Evolutionary conservation across 1,140 invertebrate genomes (phyloP).

Genomic region (Drosophila kohkoa): DNA sequence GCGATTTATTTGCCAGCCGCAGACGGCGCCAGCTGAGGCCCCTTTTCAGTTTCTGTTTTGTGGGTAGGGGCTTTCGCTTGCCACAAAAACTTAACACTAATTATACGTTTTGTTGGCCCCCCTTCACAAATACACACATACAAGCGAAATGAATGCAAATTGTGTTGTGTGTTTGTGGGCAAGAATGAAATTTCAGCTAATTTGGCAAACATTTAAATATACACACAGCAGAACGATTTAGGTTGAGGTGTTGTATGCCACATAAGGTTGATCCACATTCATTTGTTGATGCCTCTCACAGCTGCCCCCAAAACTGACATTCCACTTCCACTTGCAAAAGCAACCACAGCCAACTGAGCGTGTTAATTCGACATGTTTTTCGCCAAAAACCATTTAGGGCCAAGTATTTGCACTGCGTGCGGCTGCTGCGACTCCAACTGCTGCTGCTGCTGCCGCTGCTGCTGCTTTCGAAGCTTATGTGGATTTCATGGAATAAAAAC

Average conservation of each 20-base stretch:
- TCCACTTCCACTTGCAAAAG: constrained; percentile 18
- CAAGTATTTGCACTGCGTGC: constrained; percentile 80
- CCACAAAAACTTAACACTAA: constrained; percentile 66
- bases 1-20: constrained; percentile 78
- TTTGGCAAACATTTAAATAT: constrained; percentile 78
- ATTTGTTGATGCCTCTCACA: constrained; percentile 12
- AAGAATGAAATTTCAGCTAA: constrained; percentile 76
- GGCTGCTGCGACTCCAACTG: constrained; percentile 38
- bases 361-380: constrained; percentile 85
- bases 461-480: constrained; percentile 58
- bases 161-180: constrained; percentile 43
- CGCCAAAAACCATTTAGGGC: constrained; percentile 78
- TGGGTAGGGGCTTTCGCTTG: constrained; percentile 45
- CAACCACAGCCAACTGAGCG: constrained; percentile 69
- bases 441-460: constrained; percentile 34
- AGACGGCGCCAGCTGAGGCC: constrained; percentile 78
- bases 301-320: constrained; percentile 22
- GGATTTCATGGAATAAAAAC: constrained; percentile 80
- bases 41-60: constrained; percentile 27
- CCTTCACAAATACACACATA: constrained; percentile 34
- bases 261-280: constrained; percentile 37
- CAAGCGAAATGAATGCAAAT: constrained; percentile 56
- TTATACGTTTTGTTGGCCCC: constrained; percentile 62
- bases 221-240: constrained; percentile 42
- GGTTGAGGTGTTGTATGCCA: constrained; percentile 28